A percentile compares a stretch with the other conserved stretches of the same genome.
These are phyloP conservation scores for Yponomeuta plumbellus DNA, from an alignment of 2,888 invertebrate genomes.

Conservation along the genomic window DNA sequence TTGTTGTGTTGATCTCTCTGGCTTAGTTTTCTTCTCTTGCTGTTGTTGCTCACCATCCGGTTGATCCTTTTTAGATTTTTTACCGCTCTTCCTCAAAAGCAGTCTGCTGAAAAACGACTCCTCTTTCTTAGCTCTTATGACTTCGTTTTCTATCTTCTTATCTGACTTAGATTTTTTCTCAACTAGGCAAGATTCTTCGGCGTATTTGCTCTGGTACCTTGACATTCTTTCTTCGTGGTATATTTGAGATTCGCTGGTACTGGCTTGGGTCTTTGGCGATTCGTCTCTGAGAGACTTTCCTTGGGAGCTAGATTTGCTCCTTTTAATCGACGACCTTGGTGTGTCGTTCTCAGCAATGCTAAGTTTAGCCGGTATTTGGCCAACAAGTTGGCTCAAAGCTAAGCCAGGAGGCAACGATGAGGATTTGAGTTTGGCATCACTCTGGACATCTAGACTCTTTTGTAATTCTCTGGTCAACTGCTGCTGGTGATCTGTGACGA, in stretches of 20 bases:
- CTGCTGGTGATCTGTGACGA: conserved; percentile 59
- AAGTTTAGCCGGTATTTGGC: conserved; percentile 67
- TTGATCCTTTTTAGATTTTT: conserved; percentile 79
- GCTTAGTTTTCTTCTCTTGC: conserved; percentile 59
- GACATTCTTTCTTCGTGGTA: conserved; percentile 53
- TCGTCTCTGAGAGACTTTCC: conserved; percentile 56
- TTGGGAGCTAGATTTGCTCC: conserved; percentile 71
- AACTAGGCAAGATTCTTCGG: conserved; percentile 62
- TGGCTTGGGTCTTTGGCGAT: conserved; percentile 33
- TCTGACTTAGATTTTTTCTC: conserved; percentile 71
- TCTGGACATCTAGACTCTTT: conserved; percentile 45
- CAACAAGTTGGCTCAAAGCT: conserved; percentile 68
- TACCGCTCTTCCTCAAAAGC: conserved; percentile 82
- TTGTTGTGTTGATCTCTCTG: conserved; percentile 49
- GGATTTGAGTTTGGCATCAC: conserved; percentile 78
- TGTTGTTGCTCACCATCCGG: conserved; percentile 58
- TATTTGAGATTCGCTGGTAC: conserved; percentile 35
- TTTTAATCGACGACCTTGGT: conserved; percentile 64
- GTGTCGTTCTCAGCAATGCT: conserved; percentile 65
- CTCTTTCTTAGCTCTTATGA: conserved; percentile 72
- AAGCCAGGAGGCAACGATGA: conserved; percentile 80
- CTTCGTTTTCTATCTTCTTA: conserved; percentile 67
- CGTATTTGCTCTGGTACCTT: conserved; percentile 56
- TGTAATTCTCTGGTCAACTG: conserved; percentile 59
- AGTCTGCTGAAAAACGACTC: conserved; percentile 80